Percentiles rank a stretch among this genome's conserved stretches.
Conservation (phyloP, 2,797 vertebrate genomes). For the Valencia hispanica region DNA sequence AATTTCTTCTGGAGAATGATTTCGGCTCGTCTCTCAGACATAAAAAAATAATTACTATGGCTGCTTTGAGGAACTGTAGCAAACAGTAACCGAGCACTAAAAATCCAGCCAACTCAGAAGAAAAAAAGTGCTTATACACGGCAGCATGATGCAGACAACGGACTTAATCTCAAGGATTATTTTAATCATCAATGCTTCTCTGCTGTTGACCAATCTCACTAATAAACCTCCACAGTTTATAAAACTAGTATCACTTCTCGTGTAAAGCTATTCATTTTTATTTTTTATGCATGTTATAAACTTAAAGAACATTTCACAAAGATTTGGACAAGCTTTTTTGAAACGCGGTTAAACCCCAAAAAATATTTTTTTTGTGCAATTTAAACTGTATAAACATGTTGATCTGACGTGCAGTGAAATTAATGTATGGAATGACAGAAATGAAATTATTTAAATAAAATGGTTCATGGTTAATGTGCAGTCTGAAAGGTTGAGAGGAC, state of each 20-base stretch:
- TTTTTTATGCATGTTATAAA: constrained; percentile 3
- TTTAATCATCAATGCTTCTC: constrained; percentile 4
- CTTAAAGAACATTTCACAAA: background rate
- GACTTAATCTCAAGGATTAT: constrained; percentile 22
- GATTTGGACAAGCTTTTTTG: background rate
- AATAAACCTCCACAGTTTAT: background rate
- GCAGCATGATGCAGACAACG: constrained; percentile 17
- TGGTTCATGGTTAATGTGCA: constrained; percentile 6
- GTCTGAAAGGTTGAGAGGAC: constrained; percentile 14
- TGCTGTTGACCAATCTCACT: constrained; percentile 7
- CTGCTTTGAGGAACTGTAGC: constrained; percentile 29
- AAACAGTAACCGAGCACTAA: constrained; percentile 55
- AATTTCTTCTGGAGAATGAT: constrained; percentile 54
- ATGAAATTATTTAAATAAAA: background rate
- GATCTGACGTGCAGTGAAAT: background rate
- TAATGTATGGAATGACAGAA: background rate
- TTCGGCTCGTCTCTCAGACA: constrained; percentile 51
- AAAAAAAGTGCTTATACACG: constrained; percentile 34
- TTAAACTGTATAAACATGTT: background rate
- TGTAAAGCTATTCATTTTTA: background rate
- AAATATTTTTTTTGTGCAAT: background rate
- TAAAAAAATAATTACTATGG: constrained; percentile 37
- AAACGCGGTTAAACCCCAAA: background rate
- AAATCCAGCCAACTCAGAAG: constrained; percentile 31
- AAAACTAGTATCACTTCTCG: background rate